Percentiles rank a stretch among this genome's conserved stretches.
phyloP scores from a whole-genome alignment of 2,888 invertebrate genomes.

The Ennomos quercinarius region DNA sequence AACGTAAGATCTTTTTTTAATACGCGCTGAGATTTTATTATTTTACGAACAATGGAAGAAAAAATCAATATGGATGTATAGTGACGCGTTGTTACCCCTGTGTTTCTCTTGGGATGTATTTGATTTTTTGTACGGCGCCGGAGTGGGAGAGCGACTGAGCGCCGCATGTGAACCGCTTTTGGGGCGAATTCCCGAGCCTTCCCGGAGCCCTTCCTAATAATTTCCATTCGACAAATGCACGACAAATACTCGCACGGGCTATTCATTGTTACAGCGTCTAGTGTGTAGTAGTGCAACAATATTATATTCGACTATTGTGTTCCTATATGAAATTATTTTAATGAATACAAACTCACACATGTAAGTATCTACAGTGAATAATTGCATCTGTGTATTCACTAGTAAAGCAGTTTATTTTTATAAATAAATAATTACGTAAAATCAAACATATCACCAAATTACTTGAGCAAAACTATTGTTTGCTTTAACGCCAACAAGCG shows the following conservation, averaged over 20 bases:
- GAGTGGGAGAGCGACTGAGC: constrained; percentile 74
- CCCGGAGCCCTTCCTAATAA: constrained; percentile 83
- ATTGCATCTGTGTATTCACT: constrained; percentile 2
- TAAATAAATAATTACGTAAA: constrained; percentile 1
- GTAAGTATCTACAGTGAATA: constrained; percentile 35
- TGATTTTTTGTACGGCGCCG: constrained; percentile 82
- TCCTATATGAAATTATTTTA: constrained; percentile 66
- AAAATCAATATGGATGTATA: constrained; percentile 83
- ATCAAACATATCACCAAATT: constrained; percentile 8
- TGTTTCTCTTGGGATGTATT: constrained; percentile 85
- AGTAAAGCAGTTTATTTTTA: constrained; percentile 7
- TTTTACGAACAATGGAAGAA: constrained; percentile 82
- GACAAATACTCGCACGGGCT: constrained; percentile 84
- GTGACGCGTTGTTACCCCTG: constrained; percentile 84
- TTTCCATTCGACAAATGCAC: constrained; percentile 84
- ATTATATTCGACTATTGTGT: constrained; percentile 75
- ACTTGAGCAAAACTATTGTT: constrained; percentile 17
- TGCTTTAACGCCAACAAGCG: constrained; percentile 18
- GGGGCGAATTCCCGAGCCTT: constrained; percentile 85
- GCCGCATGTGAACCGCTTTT: constrained; percentile 85
- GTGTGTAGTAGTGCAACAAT: constrained; percentile 80
- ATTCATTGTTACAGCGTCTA: constrained; percentile 76
- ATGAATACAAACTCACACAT: constrained; percentile 57
- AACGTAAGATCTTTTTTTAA: constrained; percentile 77
- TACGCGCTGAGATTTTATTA: constrained; percentile 73